These are phyloP conservation scores for Neotragus pygmaeus DNA, from an alignment of 2,113 vertebrate genomes.

Conservation along the genomic window DNA sequence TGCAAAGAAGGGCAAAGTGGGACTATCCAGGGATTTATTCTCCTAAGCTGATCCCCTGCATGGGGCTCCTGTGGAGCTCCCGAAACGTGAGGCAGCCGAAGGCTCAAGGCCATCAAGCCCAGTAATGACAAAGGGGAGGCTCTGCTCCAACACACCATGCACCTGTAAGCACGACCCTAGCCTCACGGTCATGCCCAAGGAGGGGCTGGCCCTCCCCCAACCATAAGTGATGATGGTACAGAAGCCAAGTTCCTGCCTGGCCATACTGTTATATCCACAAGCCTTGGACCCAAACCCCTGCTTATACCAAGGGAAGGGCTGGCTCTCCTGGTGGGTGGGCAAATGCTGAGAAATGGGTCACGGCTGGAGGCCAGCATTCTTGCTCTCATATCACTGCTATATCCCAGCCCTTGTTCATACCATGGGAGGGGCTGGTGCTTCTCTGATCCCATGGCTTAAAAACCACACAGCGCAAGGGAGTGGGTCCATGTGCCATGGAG, in stretches of 20 bases:
- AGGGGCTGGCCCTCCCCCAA: neutral
- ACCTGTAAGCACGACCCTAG: neutral
- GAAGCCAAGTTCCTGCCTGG: neutral
- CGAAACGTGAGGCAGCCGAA: neutral
- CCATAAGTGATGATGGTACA: neutral
- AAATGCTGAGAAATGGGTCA: neutral
- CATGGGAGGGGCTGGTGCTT: neutral
- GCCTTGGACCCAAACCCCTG: neutral
- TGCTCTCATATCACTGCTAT: neutral
- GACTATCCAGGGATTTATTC: neutral
- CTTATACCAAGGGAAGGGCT: neutral
- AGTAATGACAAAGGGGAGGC: rapidly evolving
- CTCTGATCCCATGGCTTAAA: neutral
- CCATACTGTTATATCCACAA: neutral
- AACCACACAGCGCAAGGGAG: neutral
- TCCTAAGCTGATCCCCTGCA: neutral
- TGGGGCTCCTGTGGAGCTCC: neutral
- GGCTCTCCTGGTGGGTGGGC: neutral
- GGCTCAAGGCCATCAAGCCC: too few relatives aligned
- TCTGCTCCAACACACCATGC: neutral
- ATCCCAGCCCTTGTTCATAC: neutral
- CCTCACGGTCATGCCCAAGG: rapidly evolving
- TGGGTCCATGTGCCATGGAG: neutral
- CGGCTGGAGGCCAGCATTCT: neutral
- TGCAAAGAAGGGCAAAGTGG: neutral